A percentile compares a stretch with the other conserved stretches of the same genome.
phyloP scores from a whole-genome alignment of 1,140 invertebrate genomes.

The Drosophila melanogaster region Release_6_plus_ISO1_MT NT_037436.4:9224501-9225000 shows the following conservation, averaged over 20 bases:
- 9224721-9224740: background rate
- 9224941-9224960: slow-evolving; percentile 40
- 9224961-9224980: slow-evolving; percentile 75
- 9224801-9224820: slow-evolving; percentile 82
- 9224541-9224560: slow-evolving; percentile 6
- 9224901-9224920: slow-evolving; percentile 72
- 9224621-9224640: slow-evolving; percentile 15
- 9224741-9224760: background rate
- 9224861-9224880: slow-evolving; percentile 77
- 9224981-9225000: slow-evolving; percentile 45
- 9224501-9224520: slow-evolving; percentile 40
- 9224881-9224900: slow-evolving; percentile 81
- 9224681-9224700: slow-evolving; percentile 72
- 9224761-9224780: background rate
- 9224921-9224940: slow-evolving; percentile 12
- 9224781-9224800: slow-evolving; percentile 51
- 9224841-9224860: slow-evolving; percentile 78
- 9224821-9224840: slow-evolving; percentile 55
- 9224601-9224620: slow-evolving; percentile 21
- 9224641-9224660: slow-evolving; percentile 41
- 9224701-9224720: slow-evolving; percentile 34
- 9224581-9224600: slow-evolving; percentile 29
- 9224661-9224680: slow-evolving; percentile 72
- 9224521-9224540: slow-evolving; percentile 42
- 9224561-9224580: slow-evolving; percentile 33